phyloP scores from a whole-genome alignment of 2,113 vertebrate genomes.

The Myotis davidii region DNA sequence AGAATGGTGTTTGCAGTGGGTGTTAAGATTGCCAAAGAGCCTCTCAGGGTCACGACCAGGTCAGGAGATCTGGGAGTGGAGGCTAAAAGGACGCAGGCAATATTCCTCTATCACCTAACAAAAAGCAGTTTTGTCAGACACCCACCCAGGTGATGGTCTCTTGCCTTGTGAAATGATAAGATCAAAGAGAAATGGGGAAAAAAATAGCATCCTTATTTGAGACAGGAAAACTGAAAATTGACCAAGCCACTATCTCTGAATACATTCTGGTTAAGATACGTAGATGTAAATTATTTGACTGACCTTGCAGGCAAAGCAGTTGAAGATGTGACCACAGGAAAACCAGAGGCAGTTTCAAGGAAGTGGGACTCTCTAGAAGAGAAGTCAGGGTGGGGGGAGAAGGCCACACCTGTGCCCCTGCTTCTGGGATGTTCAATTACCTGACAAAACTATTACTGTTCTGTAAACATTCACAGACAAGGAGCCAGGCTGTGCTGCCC shows the following conservation, averaged over 20 bases:
- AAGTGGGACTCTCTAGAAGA: neutral
- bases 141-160: neutral
- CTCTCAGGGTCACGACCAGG: neutral
- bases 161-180: neutral
- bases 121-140: neutral
- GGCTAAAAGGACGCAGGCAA: neutral
- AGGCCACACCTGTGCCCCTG: neutral
- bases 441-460: neutral
- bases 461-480: neutral
- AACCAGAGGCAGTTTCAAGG: neutral
- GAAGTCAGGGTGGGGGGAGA: neutral
- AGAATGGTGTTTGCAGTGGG: neutral
- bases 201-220: neutral
- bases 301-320: neutral
- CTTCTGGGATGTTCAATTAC: neutral
- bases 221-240: neutral
- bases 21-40: neutral
- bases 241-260: neutral
- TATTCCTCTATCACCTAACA: neutral
- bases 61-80: neutral
- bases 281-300: neutral
- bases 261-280: neutral
- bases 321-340: neutral
- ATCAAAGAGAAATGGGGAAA: conserved; percentile 5
- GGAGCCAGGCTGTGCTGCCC: neutral